Conservation (phyloP, 2,113 vertebrate genomes). For the Pholis gunnellus region DNA sequence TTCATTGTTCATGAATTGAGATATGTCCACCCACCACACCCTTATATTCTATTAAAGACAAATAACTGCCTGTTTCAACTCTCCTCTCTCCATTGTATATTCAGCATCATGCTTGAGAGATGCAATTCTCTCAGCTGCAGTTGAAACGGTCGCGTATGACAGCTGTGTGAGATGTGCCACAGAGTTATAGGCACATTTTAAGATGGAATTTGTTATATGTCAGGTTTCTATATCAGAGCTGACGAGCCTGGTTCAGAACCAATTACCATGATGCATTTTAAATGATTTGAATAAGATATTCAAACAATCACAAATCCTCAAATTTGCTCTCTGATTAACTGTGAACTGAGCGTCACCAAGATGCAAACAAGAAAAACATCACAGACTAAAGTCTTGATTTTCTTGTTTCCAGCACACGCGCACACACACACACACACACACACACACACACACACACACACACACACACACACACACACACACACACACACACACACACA, state of each 20-base stretch:
- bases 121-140: constrained; percentile 11
- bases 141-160: background rate
- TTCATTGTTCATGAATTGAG: background rate
- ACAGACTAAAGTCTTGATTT: constrained; percentile 40
- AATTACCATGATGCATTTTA: constrained; percentile 31
- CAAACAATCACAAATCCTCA: constrained; percentile 48
- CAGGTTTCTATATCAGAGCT: background rate
- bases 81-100: background rate
- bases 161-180: background rate
- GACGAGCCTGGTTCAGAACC: background rate
- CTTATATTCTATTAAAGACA: background rate
- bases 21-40: background rate
- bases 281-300: constrained; percentile 42
- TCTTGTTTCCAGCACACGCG: constrained; percentile 46
- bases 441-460: constrained; percentile 10
- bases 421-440: background rate
- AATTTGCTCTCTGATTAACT: constrained; percentile 52
- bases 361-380: constrained; percentile 51
- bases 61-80: background rate
- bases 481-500: constrained; percentile 11
- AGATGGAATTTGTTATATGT: constrained; percentile 14
- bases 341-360: constrained; percentile 23
- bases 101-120: constrained; percentile 12
- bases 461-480: constrained; percentile 1
- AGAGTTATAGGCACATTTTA: constrained; percentile 12